These are phyloP conservation scores for Hemitrygon akajei DNA, from an alignment of 2,797 vertebrate genomes.

Conservation along the genomic window DNA sequence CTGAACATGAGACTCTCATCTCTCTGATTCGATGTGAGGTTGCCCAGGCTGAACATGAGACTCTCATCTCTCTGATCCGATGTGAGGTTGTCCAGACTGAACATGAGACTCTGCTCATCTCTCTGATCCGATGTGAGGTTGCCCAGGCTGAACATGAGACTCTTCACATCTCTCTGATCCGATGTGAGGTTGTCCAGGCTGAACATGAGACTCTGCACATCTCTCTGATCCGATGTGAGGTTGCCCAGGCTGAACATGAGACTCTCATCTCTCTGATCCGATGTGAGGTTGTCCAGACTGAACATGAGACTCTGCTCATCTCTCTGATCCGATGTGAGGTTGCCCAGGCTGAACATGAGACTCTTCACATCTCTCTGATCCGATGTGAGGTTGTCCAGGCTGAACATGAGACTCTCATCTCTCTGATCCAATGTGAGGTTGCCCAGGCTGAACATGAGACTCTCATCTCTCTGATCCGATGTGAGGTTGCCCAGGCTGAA, in stretches of 20 bases:
- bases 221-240: constrained; percentile 56
- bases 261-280: background rate
- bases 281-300: constrained; percentile 45
- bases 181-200: no score
- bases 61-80: no score
- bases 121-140: constrained; percentile 40
- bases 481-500: constrained; percentile 45
- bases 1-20: no score
- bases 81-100: no score
- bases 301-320: constrained; percentile 52
- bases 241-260: no score
- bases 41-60: constrained; percentile 45
- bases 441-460: constrained; percentile 39
- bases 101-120: no score
- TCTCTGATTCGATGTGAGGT: constrained; percentile 37
- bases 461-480: background rate
- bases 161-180: no score
- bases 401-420: constrained; percentile 52
- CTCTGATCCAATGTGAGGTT: no score
- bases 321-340: no score
- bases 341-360: constrained; percentile 27
- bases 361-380: no score
- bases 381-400: constrained; percentile 44
- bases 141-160: constrained; percentile 47
- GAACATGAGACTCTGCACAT: no score